A percentile compares a stretch with the other conserved stretches of the same genome.
phyloP scores from a whole-genome alignment of 2,113 vertebrate genomes.

The Dunckerocampus dactyliophorus region DNA sequence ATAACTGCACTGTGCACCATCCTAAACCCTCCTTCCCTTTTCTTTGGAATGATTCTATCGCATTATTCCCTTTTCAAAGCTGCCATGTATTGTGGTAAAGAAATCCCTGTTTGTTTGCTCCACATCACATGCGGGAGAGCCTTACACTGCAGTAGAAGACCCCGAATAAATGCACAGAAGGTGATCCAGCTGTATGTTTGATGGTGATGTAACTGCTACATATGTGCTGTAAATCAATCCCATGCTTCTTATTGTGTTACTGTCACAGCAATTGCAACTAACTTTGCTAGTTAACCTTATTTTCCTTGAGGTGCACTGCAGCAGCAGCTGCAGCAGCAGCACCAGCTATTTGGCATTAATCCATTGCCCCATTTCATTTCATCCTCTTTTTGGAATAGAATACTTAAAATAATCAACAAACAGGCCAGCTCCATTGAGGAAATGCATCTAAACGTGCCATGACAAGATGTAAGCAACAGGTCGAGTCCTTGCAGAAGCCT shows the following conservation, averaged over 20 bases:
- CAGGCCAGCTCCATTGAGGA: neutral
- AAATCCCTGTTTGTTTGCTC: constrained; percentile 14
- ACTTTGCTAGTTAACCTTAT: constrained; percentile 35
- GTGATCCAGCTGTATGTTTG: constrained; percentile 10
- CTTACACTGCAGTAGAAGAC: constrained; percentile 4
- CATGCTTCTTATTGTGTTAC: neutral
- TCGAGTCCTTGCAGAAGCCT: constrained; percentile 39
- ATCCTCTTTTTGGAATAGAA: constrained; percentile 1
- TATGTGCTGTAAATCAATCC: neutral
- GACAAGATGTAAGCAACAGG: constrained; percentile 72
- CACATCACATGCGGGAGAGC: constrained; percentile 18
- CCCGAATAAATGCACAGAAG: constrained; percentile 11
- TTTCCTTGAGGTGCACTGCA: neutral
- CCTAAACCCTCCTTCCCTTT: too few relatives aligned
- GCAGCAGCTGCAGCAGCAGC: neutral
- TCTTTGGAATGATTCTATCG: constrained; percentile 36
- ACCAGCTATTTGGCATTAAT: neutral
- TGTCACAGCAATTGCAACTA: constrained; percentile 6
- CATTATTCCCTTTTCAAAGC: constrained; percentile 34
- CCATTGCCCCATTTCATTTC: neutral
- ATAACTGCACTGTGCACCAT: constrained; percentile 13
- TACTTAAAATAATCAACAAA: constrained; percentile 24
- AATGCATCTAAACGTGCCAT: constrained; percentile 28
- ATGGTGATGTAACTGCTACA: neutral
- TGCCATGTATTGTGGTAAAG: constrained; percentile 22